Evolutionary conservation across 2,888 invertebrate species (phyloP), one percentile per base, ranked within the genome.

Genomic region (Cacoxenus indagator): DNA sequence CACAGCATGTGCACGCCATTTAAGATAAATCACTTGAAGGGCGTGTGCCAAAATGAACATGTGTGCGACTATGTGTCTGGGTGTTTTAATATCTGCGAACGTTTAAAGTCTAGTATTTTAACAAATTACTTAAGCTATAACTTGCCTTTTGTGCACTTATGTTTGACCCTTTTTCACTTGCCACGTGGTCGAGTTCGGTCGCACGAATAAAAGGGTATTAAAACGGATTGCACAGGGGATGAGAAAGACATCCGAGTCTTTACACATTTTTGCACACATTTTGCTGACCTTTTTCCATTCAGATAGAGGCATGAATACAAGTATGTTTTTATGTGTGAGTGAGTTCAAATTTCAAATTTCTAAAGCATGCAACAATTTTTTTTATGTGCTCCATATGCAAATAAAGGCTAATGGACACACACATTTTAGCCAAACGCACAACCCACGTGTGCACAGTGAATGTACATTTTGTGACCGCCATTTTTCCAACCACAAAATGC

Each of bases 51-150:
- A 45, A 67, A 75, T 76, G 73, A 75, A 76, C 76, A 70, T 59
- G 11, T 22, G 11, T 69, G 65, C 71, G 67, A 66, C 76, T 81
- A 78, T 74, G 72, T 75, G 78, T 78, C 57, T 27, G 55, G 11
- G 66, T 65, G 68, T 70, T n/a, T n/a, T 64, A 72, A 69, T 68
- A 69, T 67, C 67, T 73, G 51, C 46, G 65, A 69, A 59, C 69
- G 67, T 67, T 71, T 67, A 67, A 69, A 68, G 68, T 67, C 75
- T 76, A 71, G 75, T 75, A 78, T 75, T 70, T 70, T 76, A 71
- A 78, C 82, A 79, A 82, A 79, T 79, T 78, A 78, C 77, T 73
- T 69, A 64, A 68, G 70, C 65, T 75, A 78, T 82, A 76, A 78
- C 71, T 73, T 65, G 61, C 54, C 19, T 43, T 11, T 46, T 26